Evolutionary conservation across 2,888 invertebrate genomes (phyloP).

Genomic region (Mesoligia furuncula): DNA sequence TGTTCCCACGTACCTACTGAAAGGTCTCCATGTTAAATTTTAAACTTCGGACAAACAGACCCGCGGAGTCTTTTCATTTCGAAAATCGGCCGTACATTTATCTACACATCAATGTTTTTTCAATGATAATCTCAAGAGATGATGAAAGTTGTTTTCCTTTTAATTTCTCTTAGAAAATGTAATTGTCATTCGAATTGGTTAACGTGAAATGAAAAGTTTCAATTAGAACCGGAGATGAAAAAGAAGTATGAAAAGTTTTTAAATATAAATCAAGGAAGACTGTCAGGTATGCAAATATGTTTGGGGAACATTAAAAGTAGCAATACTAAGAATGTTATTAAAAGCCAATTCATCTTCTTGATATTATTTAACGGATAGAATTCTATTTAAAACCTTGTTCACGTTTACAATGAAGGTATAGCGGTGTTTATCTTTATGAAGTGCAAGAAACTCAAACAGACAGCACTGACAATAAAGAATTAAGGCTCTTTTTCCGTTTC

Average conservation of each 20-base stretch:
- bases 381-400: neutral
- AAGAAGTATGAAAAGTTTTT: slow-evolving; percentile 55
- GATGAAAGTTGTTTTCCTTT: slow-evolving; percentile 21
- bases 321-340: slow-evolving; percentile 17
- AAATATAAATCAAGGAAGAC: slow-evolving; percentile 47
- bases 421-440: neutral
- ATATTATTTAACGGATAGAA: neutral
- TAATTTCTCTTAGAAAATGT: slow-evolving; percentile 47
- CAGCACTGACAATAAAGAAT: slow-evolving; percentile 13
- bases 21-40: slow-evolving; percentile 70
- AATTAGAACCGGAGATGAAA: slow-evolving; percentile 24
- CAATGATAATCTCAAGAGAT: slow-evolving; percentile 40
- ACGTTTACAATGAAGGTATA: neutral
- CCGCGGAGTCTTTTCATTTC: slow-evolving; percentile 48
- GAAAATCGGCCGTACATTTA: slow-evolving; percentile 40
- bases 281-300: slow-evolving; percentile 54
- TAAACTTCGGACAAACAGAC: slow-evolving; percentile 68
- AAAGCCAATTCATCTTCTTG: neutral
- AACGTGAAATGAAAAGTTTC: slow-evolving; percentile 48
- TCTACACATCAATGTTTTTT: slow-evolving; percentile 50
- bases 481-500: slow-evolving; percentile 41
- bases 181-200: slow-evolving; percentile 53
- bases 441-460: slow-evolving; percentile 11
- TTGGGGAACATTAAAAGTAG: slow-evolving; percentile 43
- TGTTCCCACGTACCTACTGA: slow-evolving; percentile 78